phyloP scores from a whole-genome alignment of 2,113 vertebrate species.

The Tenebrosternarchus preto region DNA sequence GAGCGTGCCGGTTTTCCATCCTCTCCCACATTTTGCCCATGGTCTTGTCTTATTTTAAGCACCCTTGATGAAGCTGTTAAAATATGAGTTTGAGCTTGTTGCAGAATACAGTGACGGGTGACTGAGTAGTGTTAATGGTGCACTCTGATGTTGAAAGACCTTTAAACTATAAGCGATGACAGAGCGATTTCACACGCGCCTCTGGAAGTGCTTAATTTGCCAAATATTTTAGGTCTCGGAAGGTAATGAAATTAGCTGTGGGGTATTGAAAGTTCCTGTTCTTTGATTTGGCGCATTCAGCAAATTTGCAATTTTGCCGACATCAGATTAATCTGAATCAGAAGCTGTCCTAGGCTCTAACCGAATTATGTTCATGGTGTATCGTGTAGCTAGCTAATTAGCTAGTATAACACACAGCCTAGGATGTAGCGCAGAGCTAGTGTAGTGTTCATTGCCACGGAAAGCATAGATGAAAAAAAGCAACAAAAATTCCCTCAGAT shows the following conservation, averaged over 20 bases:
- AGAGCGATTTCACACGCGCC: not conserved
- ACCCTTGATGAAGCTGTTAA: not conserved
- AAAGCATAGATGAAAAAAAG: too few relatives aligned
- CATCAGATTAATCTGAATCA: not conserved
- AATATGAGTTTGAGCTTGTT: not conserved
- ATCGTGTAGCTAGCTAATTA: too few relatives aligned
- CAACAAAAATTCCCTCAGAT: too few relatives aligned
- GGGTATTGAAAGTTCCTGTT: slow-evolving; percentile 11
- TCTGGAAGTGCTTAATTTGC: slow-evolving; percentile 22
- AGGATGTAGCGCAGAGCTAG: too few relatives aligned
- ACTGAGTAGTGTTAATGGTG: not conserved
- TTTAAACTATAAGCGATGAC: not conserved
- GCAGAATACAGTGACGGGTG: not conserved
- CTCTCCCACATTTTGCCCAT: not conserved
- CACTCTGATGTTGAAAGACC: not conserved
- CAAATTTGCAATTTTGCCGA: not conserved
- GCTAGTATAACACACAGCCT: too few relatives aligned
- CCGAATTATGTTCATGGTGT: not conserved
- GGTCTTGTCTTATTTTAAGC: not conserved
- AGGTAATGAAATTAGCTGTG: slow-evolving; percentile 18
- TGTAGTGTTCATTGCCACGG: too few relatives aligned
- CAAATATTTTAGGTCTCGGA: slow-evolving; percentile 1
- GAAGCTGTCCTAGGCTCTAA: not conserved
- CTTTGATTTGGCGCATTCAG: slow-evolving; percentile 6
- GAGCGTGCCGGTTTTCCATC: not conserved